Conservation (phyloP, 1,140 invertebrate species). For the Sitobion miscanthi region DNA sequence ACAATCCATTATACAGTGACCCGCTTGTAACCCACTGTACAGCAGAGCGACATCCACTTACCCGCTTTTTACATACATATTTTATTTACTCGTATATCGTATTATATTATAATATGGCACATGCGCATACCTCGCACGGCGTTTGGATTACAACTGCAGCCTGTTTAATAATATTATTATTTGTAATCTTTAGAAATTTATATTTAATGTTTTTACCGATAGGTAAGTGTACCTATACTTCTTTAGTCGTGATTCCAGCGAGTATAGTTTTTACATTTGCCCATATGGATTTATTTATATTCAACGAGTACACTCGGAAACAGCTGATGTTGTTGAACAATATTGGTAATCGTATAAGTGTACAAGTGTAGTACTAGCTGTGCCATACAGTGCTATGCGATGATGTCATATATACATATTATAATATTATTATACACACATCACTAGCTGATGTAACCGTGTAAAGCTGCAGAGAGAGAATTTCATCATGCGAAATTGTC, state of each 20-base stretch:
- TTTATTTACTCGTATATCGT: neutral
- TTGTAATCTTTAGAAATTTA: no score
- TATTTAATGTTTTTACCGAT: neutral
- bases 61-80: neutral
- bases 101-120: no score
- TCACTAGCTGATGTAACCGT: neutral
- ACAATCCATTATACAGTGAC: no score
- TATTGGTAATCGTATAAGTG: neutral
- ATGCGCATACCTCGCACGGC: no score
- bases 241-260: neutral
- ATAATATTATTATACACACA: neutral
- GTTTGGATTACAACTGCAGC: no score
- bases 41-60: no score
- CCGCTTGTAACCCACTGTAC: no score
- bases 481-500: neutral
- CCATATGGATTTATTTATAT: neutral
- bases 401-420: no score
- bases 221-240: neutral
- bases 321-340: neutral
- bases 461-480: neutral
- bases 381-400: no score
- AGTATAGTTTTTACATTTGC: neutral
- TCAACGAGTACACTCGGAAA: neutral
- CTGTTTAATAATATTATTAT: no score
- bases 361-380: neutral